A percentile compares a stretch with the other conserved stretches of the same genome.
phyloP scores from a whole-genome alignment of 1,140 invertebrate genomes.

The Neodiprion lecontei region DNA sequence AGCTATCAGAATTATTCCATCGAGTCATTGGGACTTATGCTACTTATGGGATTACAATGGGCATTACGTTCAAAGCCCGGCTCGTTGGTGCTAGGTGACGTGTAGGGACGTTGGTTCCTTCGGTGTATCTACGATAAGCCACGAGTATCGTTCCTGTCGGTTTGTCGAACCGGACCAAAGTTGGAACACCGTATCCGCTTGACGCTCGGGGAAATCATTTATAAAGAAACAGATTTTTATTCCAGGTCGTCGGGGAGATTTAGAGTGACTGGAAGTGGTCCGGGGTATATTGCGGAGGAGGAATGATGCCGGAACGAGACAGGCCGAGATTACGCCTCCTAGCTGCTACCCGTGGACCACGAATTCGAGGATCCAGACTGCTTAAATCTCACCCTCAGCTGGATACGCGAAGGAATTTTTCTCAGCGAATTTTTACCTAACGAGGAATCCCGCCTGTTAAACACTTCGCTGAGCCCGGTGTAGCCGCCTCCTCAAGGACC shows the following conservation, averaged over 20 bases:
- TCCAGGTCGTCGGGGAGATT: too few species aligned
- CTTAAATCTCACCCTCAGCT: slow-evolving; percentile 39
- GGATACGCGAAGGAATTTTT: slow-evolving; percentile 42
- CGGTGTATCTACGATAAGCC: background rate
- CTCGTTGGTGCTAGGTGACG: background rate
- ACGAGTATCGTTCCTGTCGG: background rate
- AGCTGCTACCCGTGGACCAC: background rate
- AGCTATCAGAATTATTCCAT: slow-evolving; percentile 52
- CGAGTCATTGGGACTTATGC: slow-evolving; percentile 53
- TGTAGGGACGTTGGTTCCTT: background rate
- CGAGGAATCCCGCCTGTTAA: slow-evolving; percentile 43
- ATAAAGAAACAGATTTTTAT: too few species aligned
- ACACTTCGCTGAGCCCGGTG: slow-evolving; percentile 37
- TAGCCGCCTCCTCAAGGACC: slow-evolving; percentile 27
- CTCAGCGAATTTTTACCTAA: slow-evolving; percentile 41
- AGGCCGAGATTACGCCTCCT: background rate
- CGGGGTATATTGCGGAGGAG: background rate
- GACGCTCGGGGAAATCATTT: background rate
- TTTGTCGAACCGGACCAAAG: background rate
- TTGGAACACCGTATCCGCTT: background rate
- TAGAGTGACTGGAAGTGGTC: background rate
- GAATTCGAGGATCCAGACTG: slow-evolving; percentile 30
- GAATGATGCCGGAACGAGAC: background rate
- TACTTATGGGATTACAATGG: slow-evolving; percentile 54
- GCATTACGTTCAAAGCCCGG: background rate